Evolutionary conservation across 2,113 vertebrate species (phyloP).

Genomic region (Corythaeola cristata): DNA sequence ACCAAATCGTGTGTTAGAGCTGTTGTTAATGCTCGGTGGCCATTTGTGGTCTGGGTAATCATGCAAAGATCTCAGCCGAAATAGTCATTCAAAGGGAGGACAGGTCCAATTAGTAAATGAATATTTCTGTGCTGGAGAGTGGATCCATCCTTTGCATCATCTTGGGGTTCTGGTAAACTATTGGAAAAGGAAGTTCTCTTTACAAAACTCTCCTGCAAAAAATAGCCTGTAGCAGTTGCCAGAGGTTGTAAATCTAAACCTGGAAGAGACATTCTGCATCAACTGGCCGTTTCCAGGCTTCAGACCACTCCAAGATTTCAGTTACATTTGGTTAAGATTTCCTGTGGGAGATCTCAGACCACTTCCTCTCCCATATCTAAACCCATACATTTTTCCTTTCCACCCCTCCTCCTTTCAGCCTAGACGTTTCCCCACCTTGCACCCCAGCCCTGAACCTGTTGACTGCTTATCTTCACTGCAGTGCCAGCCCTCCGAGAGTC

Average conservation of each 20-base stretch:
- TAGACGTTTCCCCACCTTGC: neutral
- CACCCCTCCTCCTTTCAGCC: neutral
- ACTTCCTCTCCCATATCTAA: neutral
- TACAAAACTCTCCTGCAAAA: neutral
- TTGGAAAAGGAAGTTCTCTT: neutral
- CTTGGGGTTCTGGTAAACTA: neutral
- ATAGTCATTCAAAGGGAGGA: neutral
- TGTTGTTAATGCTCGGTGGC: accelerated
- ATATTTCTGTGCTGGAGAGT: neutral
- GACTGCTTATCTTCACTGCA: neutral
- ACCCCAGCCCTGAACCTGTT: neutral
- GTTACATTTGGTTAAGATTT: neutral
- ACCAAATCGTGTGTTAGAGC: too few relatives aligned
- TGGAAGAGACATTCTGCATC: neutral
- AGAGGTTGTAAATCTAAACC: neutral
- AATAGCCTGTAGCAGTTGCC: neutral
- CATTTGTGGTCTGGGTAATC: accelerated
- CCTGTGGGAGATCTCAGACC: neutral
- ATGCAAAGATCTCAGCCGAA: neutral
- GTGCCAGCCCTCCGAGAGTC: neutral
- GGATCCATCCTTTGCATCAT: neutral
- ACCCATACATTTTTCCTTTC: neutral
- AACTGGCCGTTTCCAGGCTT: neutral
- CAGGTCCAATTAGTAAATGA: neutral
- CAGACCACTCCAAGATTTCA: neutral